A percentile compares a stretch with the other conserved stretches of the same genome.
These are phyloP conservation scores for Oostethus manadensis DNA, from an alignment of 2,113 vertebrate species.

Conservation along the genomic window DNA sequence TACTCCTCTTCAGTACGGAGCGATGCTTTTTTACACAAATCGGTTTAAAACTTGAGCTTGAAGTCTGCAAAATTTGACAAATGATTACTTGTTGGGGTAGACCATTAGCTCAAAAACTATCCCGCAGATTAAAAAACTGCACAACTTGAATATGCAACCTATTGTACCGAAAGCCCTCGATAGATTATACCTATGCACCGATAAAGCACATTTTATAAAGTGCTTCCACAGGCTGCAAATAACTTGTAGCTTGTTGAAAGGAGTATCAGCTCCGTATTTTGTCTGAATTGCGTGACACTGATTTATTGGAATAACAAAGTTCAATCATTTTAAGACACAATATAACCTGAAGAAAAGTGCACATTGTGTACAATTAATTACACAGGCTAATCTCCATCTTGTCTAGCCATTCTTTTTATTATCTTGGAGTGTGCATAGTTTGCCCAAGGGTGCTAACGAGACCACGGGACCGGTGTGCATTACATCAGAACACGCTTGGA, in stretches of 20 bases:
- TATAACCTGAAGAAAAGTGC: background rate
- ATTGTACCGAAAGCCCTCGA: background rate
- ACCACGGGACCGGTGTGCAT: conserved; percentile 7
- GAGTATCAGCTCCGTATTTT: background rate
- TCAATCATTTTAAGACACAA: background rate
- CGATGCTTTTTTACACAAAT: no score
- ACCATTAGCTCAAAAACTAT: background rate
- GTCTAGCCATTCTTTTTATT: conserved; percentile 11
- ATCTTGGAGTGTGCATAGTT: conserved; percentile 5
- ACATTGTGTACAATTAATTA: conserved; percentile 5
- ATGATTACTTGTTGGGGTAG: no score
- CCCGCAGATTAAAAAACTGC: no score
- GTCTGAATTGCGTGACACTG: background rate
- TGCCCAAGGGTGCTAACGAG: conserved; percentile 13
- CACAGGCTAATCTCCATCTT: background rate
- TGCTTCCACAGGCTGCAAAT: background rate
- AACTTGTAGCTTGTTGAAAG: background rate
- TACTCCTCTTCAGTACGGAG: conserved; percentile 8
- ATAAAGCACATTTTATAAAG: background rate
- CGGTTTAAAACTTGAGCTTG: no score
- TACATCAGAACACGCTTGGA: conserved; percentile 15
- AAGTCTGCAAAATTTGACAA: no score
- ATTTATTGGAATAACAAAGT: background rate
- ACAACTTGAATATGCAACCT: background rate
- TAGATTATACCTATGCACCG: background rate